Evolutionary conservation across 1,140 invertebrate genomes (phyloP), one percentile per base, ranked within the genome.

Genomic region (Aphidius ervi): DNA sequence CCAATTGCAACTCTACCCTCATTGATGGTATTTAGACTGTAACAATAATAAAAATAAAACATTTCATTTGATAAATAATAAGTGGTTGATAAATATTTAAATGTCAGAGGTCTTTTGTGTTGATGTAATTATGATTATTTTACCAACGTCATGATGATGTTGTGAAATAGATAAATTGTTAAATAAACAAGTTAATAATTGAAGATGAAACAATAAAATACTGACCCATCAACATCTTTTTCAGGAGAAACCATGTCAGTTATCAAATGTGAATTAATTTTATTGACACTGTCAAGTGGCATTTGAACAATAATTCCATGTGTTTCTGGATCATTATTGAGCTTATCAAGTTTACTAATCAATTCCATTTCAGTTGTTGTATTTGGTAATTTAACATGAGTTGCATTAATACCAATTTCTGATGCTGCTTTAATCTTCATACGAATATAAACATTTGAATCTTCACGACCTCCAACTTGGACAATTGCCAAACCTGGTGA

Each of bases 371-470:
- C 91, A 9, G 92, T 95, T 10, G 86, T 91, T 8, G 89, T 86
- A 8, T 85, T 85, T 0, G 94, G 89, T 62, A 99, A 80, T 67
- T 92, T 85, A 1, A 97, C 75, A 72, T 96, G 93, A 59, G 87
- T 82, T 1, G 91, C 91, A 20, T 84, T 74, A 43, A 98, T 94
- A 59, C 97, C 97, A 65, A 99, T 92, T 69, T 96, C 91, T 40
- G 80, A 84, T 1, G 96, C 95, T 6, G 93, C 91, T 78, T 94
- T 96, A 20, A 97, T 85, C 82, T 99, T 99, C 88, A 94, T 95
- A 46, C 92, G 82, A 73, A 99, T 99, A 76, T 99, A 99, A 6
- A 99, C 95, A 83, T 98, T 99, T n/a, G 97, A 99, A 80, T 99
- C 97, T 74, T 96, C 93, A 7, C 96, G 83, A 3, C 87, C 88